phyloP scores from a whole-genome alignment of 2,113 vertebrate genomes.

The Seriola quinqueradiata region DNA sequence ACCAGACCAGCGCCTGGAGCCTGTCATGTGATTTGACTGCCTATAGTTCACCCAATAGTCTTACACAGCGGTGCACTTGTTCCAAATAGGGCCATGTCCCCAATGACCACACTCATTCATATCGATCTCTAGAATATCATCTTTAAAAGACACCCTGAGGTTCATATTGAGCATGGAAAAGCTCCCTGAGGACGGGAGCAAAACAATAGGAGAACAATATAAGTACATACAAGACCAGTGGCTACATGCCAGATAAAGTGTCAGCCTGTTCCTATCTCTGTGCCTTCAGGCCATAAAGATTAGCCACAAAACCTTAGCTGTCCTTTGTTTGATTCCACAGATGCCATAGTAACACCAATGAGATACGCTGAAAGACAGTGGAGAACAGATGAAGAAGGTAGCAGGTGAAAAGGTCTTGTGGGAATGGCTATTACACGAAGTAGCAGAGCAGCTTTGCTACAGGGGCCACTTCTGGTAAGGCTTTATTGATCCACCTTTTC shows the following conservation, averaged over 20 bases:
- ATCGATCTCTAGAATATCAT: constrained; percentile 76
- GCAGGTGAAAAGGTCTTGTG: constrained; percentile 59
- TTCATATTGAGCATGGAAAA: constrained; percentile 40
- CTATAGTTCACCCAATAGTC: constrained; percentile 56
- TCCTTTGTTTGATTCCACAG: constrained; percentile 39
- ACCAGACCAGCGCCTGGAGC: constrained; percentile 69
- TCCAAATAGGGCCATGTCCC: constrained; percentile 63
- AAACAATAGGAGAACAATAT: constrained; percentile 57
- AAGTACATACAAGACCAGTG: constrained; percentile 46
- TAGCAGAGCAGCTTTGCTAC: constrained; percentile 41
- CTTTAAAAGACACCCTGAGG: constrained; percentile 64
- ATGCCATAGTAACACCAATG: constrained; percentile 48
- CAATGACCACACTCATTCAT: constrained; percentile 57
- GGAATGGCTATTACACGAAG: constrained; percentile 68
- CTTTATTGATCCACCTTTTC: constrained; percentile 66
- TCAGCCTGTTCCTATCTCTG: constrained; percentile 48
- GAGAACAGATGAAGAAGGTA: constrained; percentile 61
- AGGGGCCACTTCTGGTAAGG: constrained; percentile 50
- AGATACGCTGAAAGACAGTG: constrained; percentile 57
- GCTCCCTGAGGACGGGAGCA: constrained; percentile 44
- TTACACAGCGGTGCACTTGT: constrained; percentile 37
- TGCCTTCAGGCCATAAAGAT: constrained; percentile 59
- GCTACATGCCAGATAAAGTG: constrained; percentile 55
- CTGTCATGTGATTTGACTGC: constrained; percentile 60
- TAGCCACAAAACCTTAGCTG: constrained; percentile 46